Percentiles rank a stretch among this genome's conserved stretches.
phyloP scores from a whole-genome alignment of 2,113 vertebrate genomes.

The Stegostoma tigrinum region DNA sequence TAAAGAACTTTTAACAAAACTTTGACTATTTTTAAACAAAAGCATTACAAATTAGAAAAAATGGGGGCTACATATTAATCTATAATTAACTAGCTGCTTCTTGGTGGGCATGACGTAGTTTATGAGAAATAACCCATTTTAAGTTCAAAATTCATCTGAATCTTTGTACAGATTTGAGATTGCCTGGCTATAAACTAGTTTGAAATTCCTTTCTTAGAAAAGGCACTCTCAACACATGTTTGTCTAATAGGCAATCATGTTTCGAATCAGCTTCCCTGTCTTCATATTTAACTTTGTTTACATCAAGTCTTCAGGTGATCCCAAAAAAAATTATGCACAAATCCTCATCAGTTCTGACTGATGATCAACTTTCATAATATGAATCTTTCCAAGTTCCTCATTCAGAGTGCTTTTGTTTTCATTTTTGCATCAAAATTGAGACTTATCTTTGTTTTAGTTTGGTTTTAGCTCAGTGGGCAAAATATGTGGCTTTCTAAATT shows the following conservation, averaged over 20 bases:
- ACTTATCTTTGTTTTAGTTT: neutral
- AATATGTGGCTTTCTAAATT: too few relatives aligned
- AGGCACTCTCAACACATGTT: neutral
- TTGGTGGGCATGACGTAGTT: too few relatives aligned
- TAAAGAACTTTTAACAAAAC: too few relatives aligned
- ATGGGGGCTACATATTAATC: too few relatives aligned
- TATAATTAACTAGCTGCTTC: too few relatives aligned
- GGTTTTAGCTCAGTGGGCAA: neutral
- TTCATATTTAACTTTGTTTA: neutral
- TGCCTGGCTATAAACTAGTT: neutral
- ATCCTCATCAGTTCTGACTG: neutral
- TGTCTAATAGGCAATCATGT: too few relatives aligned
- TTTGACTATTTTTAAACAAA: too few relatives aligned
- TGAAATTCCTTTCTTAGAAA: neutral
- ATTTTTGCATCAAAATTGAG: neutral
- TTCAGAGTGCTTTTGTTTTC: neutral
- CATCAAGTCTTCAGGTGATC: neutral
- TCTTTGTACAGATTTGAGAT: neutral
- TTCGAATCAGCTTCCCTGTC: too few relatives aligned
- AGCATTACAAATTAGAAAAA: too few relatives aligned
- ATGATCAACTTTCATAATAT: neutral
- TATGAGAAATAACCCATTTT: neutral
- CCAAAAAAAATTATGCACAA: neutral
- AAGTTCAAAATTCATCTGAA: neutral
- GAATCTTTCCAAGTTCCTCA: neutral